Conservation (phyloP, 2,888 invertebrate genomes). For the Axea sp. region DNA sequence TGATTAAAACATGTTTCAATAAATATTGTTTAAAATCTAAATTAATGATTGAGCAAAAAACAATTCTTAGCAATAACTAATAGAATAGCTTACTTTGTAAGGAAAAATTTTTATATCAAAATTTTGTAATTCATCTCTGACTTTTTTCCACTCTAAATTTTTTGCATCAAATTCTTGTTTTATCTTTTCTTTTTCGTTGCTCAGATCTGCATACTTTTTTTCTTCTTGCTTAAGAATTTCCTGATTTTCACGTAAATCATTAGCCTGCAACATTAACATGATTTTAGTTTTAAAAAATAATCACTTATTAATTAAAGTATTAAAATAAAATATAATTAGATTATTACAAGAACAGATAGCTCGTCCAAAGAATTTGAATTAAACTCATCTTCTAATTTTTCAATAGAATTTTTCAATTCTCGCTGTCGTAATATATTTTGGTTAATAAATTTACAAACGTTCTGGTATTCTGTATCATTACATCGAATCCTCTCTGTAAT, state of each 20-base stretch:
- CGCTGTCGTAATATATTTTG: constrained; percentile 62
- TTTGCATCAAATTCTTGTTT: constrained; percentile 7
- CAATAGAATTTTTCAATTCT: constrained; percentile 65
- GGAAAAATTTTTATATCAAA: constrained; percentile 18
- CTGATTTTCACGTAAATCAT: constrained; percentile 26
- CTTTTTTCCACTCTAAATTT: constrained; percentile 15
- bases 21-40: too few species aligned
- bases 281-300: constrained; percentile 1
- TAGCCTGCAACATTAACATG: constrained; percentile 2
- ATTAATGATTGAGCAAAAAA: too few species aligned
- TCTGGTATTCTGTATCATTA: constrained; percentile 62
- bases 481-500: constrained; percentile 64
- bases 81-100: not conserved
- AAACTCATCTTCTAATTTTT: constrained; percentile 68
- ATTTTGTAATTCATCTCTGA: constrained; percentile 14
- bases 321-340: not conserved
- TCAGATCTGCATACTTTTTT: not conserved
- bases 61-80: constrained; percentile 9
- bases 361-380: constrained; percentile 61
- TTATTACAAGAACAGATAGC: constrained; percentile 67
- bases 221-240: constrained; percentile 9
- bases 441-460: constrained; percentile 62
- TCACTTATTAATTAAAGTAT: not conserved
- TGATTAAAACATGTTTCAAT: too few species aligned
- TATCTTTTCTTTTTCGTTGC: not conserved